Base-by-base conservation (phyloP, 2,888 invertebrate species). In the Trilocha varians region DNA sequence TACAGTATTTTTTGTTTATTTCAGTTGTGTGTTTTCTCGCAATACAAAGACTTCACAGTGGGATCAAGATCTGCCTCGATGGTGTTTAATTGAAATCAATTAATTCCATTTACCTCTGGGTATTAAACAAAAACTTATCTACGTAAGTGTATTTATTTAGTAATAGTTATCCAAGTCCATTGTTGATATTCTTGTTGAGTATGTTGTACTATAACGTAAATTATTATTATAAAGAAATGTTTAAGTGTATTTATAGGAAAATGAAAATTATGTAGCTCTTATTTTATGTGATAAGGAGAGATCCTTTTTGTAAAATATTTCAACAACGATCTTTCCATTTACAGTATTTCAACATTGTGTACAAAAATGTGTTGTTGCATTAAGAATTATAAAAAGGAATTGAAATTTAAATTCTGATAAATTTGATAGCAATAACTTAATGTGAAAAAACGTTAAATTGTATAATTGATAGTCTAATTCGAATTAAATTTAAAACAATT, bases 1-100 rank as follows among this genome's bases (percentile, higher is more conserved):
- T 25, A 6, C 11, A 25, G 25, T 25, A 25, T 11, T 25, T 35
- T 39, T 47, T 55, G 45, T 61, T 62, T 56, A 62, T 91, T 91
- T 57, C 89, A 96, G 96, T 93, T 96, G 58, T 94, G 94, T 60
- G 96, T 96, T 46, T 96, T 96, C 78, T 95, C 96, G 43, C 95
- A 96, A 73, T 96, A 96, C 78, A 96, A 96, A 87, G 96, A 96
- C 88, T 95, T 95, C 78, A 94, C 93, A 48, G 93, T 93, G 59
- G 93, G 93, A 57, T 93, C 92, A 62, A 91, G 91, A 73, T 91
- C 91, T 61, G 88, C 91, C 54, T 93, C 92, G 52, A 90, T 92
- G 65, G 79, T 90, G 64, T 88, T 89, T 48, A 89, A 89, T 71
- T 89, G 65, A 73, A 52, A 44, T 49, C 48, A 52, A 50, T 58